These are phyloP conservation scores for Corvus moneduloides DNA, from an alignment of 2,113 vertebrate species.

Conservation along the genomic window DNA sequence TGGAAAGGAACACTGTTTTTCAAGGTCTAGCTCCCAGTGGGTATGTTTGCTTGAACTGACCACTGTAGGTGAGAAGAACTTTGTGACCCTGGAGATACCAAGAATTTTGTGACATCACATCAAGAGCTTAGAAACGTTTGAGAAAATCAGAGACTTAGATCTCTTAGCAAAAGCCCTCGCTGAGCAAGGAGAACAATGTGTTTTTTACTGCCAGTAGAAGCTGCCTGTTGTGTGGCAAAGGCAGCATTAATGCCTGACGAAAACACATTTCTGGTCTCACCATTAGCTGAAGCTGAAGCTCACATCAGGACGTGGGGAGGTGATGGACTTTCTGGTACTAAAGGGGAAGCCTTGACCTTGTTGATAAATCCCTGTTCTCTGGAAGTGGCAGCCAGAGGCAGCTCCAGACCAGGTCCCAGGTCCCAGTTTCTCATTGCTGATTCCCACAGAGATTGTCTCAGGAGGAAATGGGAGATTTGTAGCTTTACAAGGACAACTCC, in stretches of 20 bases:
- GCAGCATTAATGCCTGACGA: neutral
- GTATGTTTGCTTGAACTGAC: neutral
- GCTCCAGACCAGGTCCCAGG: neutral
- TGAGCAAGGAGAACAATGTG: neutral
- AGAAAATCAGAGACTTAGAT: neutral
- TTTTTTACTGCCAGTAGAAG: neutral
- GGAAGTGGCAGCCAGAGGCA: neutral
- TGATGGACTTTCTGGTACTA: neutral
- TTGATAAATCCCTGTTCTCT: neutral
- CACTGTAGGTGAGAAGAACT: neutral
- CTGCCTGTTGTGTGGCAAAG: neutral
- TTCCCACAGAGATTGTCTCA: neutral
- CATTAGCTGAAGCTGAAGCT: neutral
- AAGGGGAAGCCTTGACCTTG: neutral
- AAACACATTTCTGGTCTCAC: neutral
- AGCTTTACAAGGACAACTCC: neutral
- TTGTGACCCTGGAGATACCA: neutral
- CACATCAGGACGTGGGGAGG: fast-evolving
- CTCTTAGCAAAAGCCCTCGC: neutral
- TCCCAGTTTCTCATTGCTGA: neutral
- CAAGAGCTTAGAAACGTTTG: neutral
- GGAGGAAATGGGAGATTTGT: neutral
- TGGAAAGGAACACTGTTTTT: neutral
- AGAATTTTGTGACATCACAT: neutral
- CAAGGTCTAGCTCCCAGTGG: neutral